Evolutionary conservation across 2,888 invertebrate species (phyloP), one percentile per base, ranked within the genome.

Genomic region (Sesia apiformis): DNA sequence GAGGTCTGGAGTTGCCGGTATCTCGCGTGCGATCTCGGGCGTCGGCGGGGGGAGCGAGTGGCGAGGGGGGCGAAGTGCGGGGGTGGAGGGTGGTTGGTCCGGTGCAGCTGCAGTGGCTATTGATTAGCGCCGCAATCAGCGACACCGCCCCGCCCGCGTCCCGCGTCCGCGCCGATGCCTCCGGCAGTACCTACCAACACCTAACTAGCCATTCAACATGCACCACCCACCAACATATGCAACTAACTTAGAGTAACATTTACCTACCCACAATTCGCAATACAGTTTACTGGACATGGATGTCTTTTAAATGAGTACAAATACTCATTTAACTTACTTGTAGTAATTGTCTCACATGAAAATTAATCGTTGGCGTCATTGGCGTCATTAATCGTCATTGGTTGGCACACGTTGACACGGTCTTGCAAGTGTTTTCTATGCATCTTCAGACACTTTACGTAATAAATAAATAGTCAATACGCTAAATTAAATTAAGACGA

Each of bases 101-200:
- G 60, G 60, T 73, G 76, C 78, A 74, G 70, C 76, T 78, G 80
- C 77, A 81, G 63, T 59, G 62, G 70, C 77, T 82, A 82, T 82
- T 78, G 82, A 82, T 81, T 76, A 81, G 75, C 70, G 61, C 70
- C 66, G 62, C 58, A 65, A 49, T 42, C 40, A 39, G 38, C 52
- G 46, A 7, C 49, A 41, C 52, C 39, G n/a, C 53, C 39, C 53
- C 49, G 43, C 53, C 49, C 50, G 42, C 46, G 42, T 52, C 42
- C 43, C 46, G 53, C 54, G 52, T 58, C 58, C 52, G 58, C 57
- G 38, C 53, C 52, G 57, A 23, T 23, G 23, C 23, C 59, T 61
- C 39, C 52, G 50, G 49, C 58, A 4, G 2, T 23, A 8, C 52
- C 23, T 23, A 8, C 52, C 23, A 23, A 23, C 1, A 23, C 23